Conservation (phyloP, 2,888 invertebrate genomes). For the Cyaniris semiargus region DNA sequence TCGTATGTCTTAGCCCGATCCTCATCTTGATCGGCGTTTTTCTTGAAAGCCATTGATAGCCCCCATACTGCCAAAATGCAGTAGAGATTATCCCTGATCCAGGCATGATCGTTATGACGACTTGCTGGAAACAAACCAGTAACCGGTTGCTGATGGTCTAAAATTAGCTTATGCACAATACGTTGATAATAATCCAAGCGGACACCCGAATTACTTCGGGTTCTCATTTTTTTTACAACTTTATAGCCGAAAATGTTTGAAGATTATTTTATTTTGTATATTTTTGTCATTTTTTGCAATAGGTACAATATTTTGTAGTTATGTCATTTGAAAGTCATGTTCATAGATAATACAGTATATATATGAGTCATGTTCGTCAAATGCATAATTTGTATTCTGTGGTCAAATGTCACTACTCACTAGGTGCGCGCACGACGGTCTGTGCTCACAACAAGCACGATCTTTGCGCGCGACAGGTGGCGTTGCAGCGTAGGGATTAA, state of each 20-base stretch:
- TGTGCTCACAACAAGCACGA: too few species aligned
- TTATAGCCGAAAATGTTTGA: constrained; percentile 33
- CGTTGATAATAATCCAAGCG: constrained; percentile 98
- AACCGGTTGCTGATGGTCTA: constrained; percentile 96
- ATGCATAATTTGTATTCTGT: too few species aligned
- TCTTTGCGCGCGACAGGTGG: too few species aligned
- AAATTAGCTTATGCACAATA: constrained; percentile 95
- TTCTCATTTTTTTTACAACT: constrained; percentile 83
- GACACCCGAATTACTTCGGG: constrained; percentile 93
- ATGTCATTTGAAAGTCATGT: constrained; percentile 75
- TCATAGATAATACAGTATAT: too few species aligned
- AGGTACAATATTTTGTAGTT: not conserved
- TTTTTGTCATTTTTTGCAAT: not conserved
- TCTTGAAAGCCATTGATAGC: constrained; percentile 98
- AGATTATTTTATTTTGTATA: constrained; percentile 28
- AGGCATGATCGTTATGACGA: constrained; percentile 93
- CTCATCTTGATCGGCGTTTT: constrained; percentile 99
- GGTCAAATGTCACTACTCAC: too few species aligned
- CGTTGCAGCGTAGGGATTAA: too few species aligned
- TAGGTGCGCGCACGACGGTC: too few species aligned
- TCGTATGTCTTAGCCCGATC: constrained; percentile 99
- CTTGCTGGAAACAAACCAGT: constrained; percentile 98
- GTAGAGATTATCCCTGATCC: constrained; percentile 99
- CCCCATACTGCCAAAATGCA: constrained; percentile 99
- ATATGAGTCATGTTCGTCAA: too few species aligned